A percentile compares a stretch with the other conserved stretches of the same genome.
Conservation (phyloP, 2,888 invertebrate genomes). For the Volucella inflata region DNA sequence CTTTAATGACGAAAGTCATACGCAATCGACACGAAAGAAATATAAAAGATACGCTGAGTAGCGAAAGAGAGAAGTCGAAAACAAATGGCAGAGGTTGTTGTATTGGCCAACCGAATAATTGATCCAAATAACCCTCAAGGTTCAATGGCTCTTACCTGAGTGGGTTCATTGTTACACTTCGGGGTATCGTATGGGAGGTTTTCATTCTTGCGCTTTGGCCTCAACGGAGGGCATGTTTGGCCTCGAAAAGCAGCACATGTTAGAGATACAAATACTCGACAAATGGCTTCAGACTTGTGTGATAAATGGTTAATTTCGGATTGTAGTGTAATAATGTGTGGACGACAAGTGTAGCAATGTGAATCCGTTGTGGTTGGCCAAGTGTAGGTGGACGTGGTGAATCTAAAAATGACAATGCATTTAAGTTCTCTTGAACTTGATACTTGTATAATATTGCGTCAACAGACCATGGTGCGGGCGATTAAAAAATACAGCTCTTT, state of each 20-base stretch:
- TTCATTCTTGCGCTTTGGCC: slow-evolving; percentile 1
- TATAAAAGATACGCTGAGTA: slow-evolving; percentile 24
- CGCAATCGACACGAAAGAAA: not conserved
- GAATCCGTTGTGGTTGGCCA: not conserved
- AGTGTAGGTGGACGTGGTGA: slow-evolving; percentile 7
- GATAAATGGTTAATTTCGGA: slow-evolving; percentile 40
- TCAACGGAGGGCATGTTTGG: not conserved
- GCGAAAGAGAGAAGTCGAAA: slow-evolving; percentile 22
- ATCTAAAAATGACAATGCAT: too few species aligned
- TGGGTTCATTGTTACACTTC: slow-evolving; percentile 62
- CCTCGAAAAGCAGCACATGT: not conserved
- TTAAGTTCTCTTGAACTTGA: too few species aligned
- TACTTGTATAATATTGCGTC: too few species aligned
- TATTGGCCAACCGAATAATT: slow-evolving; percentile 42
- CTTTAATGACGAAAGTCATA: slow-evolving; percentile 13
- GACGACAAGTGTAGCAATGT: slow-evolving; percentile 44
- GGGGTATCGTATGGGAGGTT: slow-evolving; percentile 30
- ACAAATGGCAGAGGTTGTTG: slow-evolving; percentile 2
- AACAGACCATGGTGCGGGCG: too few species aligned
- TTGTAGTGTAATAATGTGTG: slow-evolving; percentile 9
- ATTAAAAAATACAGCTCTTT: too few species aligned
- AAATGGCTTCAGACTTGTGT: not conserved
- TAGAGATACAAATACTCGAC: not conserved
- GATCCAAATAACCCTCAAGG: slow-evolving; percentile 69
- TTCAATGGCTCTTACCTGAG: slow-evolving; percentile 67